Conservation (phyloP, 2,888 invertebrate species). For the Sclerodermus sp. region DNA sequence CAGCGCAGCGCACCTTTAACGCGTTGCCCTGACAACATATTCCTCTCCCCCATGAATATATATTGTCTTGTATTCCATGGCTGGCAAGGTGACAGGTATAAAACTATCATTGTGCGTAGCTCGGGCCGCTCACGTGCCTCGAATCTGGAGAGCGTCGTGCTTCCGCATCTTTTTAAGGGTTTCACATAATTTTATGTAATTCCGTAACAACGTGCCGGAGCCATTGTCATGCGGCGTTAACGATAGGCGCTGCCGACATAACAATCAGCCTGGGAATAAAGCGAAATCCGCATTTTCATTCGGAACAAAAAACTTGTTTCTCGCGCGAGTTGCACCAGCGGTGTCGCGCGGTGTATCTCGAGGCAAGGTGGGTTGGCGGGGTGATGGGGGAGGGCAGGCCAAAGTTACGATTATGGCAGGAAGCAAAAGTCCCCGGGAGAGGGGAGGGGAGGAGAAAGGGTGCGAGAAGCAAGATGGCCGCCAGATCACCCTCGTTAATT, state of each 20-base stretch:
- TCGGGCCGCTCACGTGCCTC: constrained; percentile 36
- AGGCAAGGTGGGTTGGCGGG: too few species aligned
- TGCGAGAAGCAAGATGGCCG: constrained; percentile 27
- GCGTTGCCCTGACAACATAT: too few species aligned
- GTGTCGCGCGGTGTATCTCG: too few species aligned
- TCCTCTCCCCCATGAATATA: too few species aligned
- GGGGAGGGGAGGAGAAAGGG: not conserved
- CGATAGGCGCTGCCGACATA: not conserved
- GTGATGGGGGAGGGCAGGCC: too few species aligned
- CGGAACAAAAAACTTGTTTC: not conserved
- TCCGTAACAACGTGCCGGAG: not conserved
- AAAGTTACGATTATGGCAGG: too few species aligned
- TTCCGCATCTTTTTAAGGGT: constrained; percentile 36
- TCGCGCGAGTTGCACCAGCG: too few species aligned
- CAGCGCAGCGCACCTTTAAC: too few species aligned
- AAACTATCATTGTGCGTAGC: not conserved
- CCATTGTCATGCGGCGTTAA: not conserved
- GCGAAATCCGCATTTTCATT: not conserved
- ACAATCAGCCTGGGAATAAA: not conserved
- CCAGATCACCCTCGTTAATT: not conserved
- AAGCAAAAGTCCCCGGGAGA: too few species aligned
- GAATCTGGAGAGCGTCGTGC: constrained; percentile 38
- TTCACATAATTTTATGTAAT: constrained; percentile 40
- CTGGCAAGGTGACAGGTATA: too few species aligned
- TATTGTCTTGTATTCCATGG: too few species aligned